Percentiles rank a stretch among this genome's conserved stretches.
phyloP scores from a whole-genome alignment of 1,140 invertebrate genomes.

The Diplogasteroides magnus region DNA sequence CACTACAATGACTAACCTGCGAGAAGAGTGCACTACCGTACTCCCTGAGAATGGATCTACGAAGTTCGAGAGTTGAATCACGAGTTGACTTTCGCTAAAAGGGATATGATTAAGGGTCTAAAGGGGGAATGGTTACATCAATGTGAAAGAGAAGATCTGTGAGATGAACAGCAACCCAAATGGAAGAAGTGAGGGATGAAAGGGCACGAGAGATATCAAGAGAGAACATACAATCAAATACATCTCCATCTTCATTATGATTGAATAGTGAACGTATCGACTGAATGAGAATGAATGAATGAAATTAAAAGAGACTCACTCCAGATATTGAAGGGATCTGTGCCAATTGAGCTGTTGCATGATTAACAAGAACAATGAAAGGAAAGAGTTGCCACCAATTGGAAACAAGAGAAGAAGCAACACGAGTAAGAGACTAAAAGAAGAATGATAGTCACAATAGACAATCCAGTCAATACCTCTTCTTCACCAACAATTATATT shows the following conservation, averaged over 20 bases:
- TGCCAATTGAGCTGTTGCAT: background rate
- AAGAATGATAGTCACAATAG: too few relatives aligned
- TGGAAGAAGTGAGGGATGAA: background rate
- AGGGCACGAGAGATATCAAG: background rate
- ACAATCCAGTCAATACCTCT: background rate
- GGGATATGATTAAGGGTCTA: too few relatives aligned
- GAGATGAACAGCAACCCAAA: background rate
- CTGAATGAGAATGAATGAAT: too few relatives aligned
- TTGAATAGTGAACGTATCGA: too few relatives aligned
- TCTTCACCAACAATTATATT: background rate
- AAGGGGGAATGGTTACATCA: background rate
- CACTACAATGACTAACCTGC: background rate
- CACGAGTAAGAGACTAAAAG: too few relatives aligned
- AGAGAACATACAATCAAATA: background rate
- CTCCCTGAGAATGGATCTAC: background rate
- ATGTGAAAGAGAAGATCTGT: background rate
- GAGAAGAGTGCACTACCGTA: background rate
- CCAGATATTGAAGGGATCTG: background rate
- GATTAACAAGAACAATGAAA: background rate
- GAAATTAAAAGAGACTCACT: background rate
- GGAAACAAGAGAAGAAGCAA: background rate
- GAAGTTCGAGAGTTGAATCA: background rate
- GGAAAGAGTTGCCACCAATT: background rate
- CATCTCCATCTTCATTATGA: background rate
- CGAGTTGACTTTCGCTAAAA: too few relatives aligned